Base-by-base conservation (phyloP, 1,140 invertebrate genomes). In the Tetramorium alpestre region DNA sequence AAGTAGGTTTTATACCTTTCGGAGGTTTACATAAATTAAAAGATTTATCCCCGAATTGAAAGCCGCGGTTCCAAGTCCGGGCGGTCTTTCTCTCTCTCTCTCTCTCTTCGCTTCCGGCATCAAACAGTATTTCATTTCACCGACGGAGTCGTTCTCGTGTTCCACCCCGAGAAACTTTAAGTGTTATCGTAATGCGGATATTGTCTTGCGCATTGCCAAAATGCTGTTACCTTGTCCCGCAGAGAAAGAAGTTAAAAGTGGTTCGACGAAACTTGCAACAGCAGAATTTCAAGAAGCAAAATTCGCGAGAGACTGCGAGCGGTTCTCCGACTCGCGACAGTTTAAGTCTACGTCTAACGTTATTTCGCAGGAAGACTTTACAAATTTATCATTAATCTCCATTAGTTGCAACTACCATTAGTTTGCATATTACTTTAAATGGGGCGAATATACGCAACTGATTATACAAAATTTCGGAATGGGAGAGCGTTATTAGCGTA, bases 21-120 rank as follows among this genome's bases (percentile, higher is more conserved):
- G 58, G 18, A 78, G 72, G n/a, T 18, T 86, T 78, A 70, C 51
- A 72, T 49, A 80, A 88, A 88, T 88, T 69, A 84, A 84, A 49
- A 75, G 60, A 44, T 58, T 84, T 47, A 33, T 49, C 33, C 41
- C 22, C 1, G n/a, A 87, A 80, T 72, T 69, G 58, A 88, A 60
- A 87, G 16, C 58, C 8, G 16, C 2, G 4, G 13, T n/a, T 60
- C 49, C 56, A 58, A 58, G 33, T 28, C n/a, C 58, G 7, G 41
- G 8, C 44, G 13, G 28, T 33, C 28, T 33, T 2, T 33, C 28
- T 33, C 28, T 2, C 28, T 33, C 28, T 33, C 54, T 44, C 64
- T 22, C 56, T 69, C 41, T 69, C 10, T 49, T 49, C 8, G 18
- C 25, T 67, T 11, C 44, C 16, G 38, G 18, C 7, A 10, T 13